Evolutionary conservation across 2,113 vertebrate species (phyloP).

Genomic region (Ardeotis arabs): DNA sequence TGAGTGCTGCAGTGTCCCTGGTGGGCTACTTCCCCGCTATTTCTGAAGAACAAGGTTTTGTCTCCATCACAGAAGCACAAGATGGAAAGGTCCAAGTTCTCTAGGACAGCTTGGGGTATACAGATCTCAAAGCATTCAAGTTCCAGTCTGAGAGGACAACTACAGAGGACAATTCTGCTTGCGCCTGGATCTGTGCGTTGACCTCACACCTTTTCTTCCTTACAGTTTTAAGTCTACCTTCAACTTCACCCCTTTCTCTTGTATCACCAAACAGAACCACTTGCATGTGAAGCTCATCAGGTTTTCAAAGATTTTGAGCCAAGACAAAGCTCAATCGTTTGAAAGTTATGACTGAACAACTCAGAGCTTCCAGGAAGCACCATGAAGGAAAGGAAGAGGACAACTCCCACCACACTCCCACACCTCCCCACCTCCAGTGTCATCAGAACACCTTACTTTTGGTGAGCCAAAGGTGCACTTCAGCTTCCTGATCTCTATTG

Average conservation of each 20-base stretch:
- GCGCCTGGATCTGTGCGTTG: too few relatives aligned
- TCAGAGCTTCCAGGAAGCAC: not conserved
- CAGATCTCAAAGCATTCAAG: not conserved
- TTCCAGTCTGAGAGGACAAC: not conserved
- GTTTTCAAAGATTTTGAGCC: not conserved
- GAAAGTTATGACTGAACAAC: not conserved
- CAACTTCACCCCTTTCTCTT: not conserved
- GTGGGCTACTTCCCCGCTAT: not conserved
- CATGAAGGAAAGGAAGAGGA: not conserved
- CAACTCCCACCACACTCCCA: not conserved
- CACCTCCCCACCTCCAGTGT: not conserved
- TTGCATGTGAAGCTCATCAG: accelerated
- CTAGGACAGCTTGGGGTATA: not conserved
- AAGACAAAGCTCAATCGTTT: not conserved
- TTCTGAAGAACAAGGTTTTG: not conserved
- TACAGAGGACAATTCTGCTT: not conserved
- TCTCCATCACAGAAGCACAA: not conserved
- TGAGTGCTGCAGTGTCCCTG: not conserved
- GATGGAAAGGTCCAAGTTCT: not conserved
- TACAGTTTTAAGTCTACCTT: not conserved
- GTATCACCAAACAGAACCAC: not conserved
- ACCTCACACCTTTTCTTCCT: not conserved
- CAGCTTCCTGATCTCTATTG: constrained; percentile 89
- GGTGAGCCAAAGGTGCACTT: constrained; percentile 85
- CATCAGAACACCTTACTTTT: constrained; percentile 78